Evolutionary conservation across 2,113 vertebrate species (phyloP), one percentile per base, ranked within the genome.

Genomic region (Gasterosteus aculeatus): DNA sequence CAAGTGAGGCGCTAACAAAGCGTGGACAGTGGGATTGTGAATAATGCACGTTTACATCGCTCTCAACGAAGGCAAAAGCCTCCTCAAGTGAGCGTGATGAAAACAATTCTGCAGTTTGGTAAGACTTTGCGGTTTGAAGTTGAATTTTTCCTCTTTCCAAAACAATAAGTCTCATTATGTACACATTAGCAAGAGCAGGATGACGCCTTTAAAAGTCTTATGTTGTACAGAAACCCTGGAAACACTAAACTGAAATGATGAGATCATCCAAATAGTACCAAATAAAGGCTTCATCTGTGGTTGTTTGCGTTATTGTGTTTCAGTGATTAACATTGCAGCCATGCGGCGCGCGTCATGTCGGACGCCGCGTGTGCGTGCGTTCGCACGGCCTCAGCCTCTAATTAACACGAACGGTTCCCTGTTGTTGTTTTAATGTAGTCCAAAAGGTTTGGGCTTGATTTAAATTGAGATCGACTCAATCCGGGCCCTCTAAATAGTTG

Each of bases 401-500:
- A 58, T 75, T 18, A 66, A 57, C 47, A 59, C 15, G n/a, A 66
- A 60, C 44, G 22, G 74, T 77, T 77, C 62, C 38, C 67, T 70
- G 58, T 86, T 69, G 67, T 84, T 58, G 68, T 84, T 84, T 74
- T 39, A 70, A 75, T 88, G 72, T 39, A 44, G 64, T 65, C 68
- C 74, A 61, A 72, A 85, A 77, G 67, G 57, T 22, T 75, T 49
- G 72, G 57, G 56, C 77, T 42, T 73, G 69, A 69, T 69, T 78
- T 63, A 35, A 64, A 87, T 72, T 63, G 66, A 81, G 80, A 75
- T 51, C 58, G 69, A 79, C 76, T 57, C 65, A 69, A 80, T 76
- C 61, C 53, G 57, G 64, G 29, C 63, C 61, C 69, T 83, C 59
- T 84, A 79, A 88, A 87, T 79, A 77, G 68, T 88, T 86, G 75